Conservation (phyloP, 2,797 vertebrate species). For the Phalloptychus januarius region DNA sequence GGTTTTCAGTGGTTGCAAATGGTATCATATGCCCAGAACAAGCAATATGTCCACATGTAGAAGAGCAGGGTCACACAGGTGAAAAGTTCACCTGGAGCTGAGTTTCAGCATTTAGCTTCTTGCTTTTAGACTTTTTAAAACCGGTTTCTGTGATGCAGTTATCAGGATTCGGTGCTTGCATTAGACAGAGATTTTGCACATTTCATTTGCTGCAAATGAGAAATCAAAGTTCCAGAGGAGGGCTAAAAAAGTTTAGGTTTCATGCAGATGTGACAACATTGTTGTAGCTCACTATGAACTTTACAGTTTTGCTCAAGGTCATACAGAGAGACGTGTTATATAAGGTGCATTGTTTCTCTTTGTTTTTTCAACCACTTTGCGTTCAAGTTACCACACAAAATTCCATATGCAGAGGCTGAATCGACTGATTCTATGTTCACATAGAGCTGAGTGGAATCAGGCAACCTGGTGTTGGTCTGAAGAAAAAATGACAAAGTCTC, state of each 20-base stretch:
- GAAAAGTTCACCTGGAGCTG: background rate
- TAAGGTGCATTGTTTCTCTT: background rate
- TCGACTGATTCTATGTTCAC: background rate
- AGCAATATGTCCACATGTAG: background rate
- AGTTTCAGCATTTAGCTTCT: background rate
- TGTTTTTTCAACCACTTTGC: background rate
- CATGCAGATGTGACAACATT: background rate
- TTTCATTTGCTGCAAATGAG: background rate
- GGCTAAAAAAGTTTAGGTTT: background rate
- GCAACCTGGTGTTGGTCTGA: background rate
- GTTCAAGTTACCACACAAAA: background rate
- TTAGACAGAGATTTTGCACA: background rate
- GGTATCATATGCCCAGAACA: background rate
- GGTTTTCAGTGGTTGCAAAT: conserved; percentile 23
- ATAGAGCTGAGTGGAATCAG: background rate
- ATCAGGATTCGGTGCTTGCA: background rate
- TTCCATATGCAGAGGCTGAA: background rate
- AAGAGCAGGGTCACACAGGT: background rate
- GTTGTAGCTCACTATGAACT: background rate
- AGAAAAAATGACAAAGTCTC: background rate
- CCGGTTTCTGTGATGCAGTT: background rate
- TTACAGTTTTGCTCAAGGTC: background rate
- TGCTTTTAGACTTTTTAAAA: background rate
- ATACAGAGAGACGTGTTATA: background rate
- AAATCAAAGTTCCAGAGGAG: background rate